Percentiles rank a stretch among this genome's conserved stretches.
phyloP scores from a whole-genome alignment of 2,113 vertebrate genomes.

The Vireo altiloquus region DNA sequence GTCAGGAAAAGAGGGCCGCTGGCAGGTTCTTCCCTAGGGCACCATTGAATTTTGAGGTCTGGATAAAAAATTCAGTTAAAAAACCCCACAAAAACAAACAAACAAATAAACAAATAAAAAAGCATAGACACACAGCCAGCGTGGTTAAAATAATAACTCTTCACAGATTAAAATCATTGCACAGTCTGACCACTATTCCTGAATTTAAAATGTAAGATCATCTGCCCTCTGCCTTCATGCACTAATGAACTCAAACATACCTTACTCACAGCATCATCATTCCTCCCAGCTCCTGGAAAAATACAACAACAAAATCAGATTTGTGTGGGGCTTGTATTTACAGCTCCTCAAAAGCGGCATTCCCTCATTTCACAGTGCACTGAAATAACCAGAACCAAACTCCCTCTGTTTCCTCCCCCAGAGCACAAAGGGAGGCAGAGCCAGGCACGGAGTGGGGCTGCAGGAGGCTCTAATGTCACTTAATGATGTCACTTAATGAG shows the following conservation, averaged over 20 bases:
- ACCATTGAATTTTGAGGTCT: not conserved
- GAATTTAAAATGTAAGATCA: not conserved
- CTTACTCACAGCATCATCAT: not conserved
- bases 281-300: slow-evolving; percentile 48
- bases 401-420: not conserved
- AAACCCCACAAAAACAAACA: not conserved
- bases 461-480: not conserved
- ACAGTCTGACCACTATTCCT: not conserved
- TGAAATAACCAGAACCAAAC: not conserved
- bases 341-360: not conserved
- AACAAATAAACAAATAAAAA: too few relatives aligned
- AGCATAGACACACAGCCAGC: not conserved
- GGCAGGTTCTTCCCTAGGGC: not conserved
- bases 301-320: not conserved
- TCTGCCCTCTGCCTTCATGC: rapidly evolving
- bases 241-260: not conserved
- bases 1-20: not conserved
- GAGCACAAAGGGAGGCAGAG: not conserved
- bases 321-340: not conserved
- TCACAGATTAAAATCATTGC: not conserved
- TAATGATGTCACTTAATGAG: rapidly evolving
- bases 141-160: not conserved
- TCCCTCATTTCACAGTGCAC: not conserved
- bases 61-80: not conserved
- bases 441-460: not conserved